phyloP scores from a whole-genome alignment of 2,797 vertebrate species.

The Urocyon cinereoargenteus region DNA sequence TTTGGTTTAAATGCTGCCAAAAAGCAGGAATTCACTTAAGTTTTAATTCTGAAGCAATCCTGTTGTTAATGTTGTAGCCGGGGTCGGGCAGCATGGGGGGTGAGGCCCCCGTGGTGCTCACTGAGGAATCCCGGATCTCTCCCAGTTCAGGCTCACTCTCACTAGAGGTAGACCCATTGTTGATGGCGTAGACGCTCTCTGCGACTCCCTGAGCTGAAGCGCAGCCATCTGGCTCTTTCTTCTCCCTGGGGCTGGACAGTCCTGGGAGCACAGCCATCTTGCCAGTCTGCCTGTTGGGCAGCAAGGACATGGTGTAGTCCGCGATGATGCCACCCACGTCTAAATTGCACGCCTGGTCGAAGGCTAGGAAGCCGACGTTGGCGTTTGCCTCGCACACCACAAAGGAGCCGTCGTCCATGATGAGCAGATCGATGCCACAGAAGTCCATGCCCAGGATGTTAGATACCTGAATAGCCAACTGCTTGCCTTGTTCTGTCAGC shows the following conservation, averaged over 20 bases:
- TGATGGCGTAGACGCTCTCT: constrained; percentile 91
- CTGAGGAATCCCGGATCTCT: constrained; percentile 86
- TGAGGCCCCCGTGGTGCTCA: constrained; percentile 75
- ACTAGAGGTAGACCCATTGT: constrained; percentile 93
- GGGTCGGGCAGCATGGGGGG: constrained; percentile 88
- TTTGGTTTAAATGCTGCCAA: constrained; percentile 81
- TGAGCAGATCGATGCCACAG: constrained; percentile 95
- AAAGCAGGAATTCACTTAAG: constrained; percentile 93
- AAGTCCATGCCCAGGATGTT: constrained; percentile 97
- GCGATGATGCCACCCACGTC: constrained; percentile 94
- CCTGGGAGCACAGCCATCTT: constrained; percentile 94
- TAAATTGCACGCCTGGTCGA: constrained; percentile 95
- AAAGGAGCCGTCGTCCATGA: constrained; percentile 94
- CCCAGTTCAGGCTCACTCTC: constrained; percentile 94
- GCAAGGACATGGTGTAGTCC: constrained; percentile 94
- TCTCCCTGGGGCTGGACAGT: constrained; percentile 93
- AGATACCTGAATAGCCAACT: constrained; percentile 95
- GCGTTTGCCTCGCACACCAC: constrained; percentile 96
- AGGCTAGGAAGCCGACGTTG: constrained; percentile 95
- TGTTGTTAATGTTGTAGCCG: constrained; percentile 93
- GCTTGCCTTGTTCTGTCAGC: constrained; percentile 94
- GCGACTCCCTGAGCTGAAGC: constrained; percentile 87
- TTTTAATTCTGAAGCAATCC: constrained; percentile 94
- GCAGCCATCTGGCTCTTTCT: constrained; percentile 92
- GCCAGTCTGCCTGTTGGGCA: constrained; percentile 92